Evolutionary conservation across 2,113 vertebrate species (phyloP), one percentile per base, ranked within the genome.

Genomic region (Ictalurus furcatus): DNA sequence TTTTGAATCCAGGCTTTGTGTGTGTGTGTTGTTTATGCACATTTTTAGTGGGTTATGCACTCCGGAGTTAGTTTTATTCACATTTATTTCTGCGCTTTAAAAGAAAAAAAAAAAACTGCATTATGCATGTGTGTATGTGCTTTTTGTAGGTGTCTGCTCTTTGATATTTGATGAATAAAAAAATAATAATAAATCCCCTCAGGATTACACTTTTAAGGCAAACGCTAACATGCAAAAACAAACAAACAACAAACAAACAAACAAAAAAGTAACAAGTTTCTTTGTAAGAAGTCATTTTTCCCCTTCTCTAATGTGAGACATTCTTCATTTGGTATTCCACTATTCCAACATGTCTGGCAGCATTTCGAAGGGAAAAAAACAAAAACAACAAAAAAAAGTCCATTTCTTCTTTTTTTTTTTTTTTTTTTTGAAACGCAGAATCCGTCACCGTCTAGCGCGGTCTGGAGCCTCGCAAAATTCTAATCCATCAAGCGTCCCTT

Each of bases 401-500:
- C 54, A 88, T 91, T 89, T 90, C 87, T 91, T 93, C 90, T 84
- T 91, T 4, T 44, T 44, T 87, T 34, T 34, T 84, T 91, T 4
- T 44, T 44, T 87, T 34, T 34, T 34, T 90, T 63, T 61, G 87
- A 94, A 90, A 88, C 6, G 58, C 14, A n/a, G 84, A 89, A 93
- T 94, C 91, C 87, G 92, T 95, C 93, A 93, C 85, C 91, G 91
- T 93, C 91, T 90, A 78, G 74, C 89, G 87, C 90, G 83, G 93
- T 93, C 93, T 90, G 85, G 80, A 88, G 76, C 85, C 88, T 81
- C 89, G 87, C 86, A 87, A 94, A 94, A 93, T 90, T 92, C 90
- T 90, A 90, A 94, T 95, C 94, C 93, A 95, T 95, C 95, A 94
- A 89, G 76, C 73, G 71, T 83, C 89, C 67, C 6, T 82, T 89